Percentiles rank a stretch among this genome's conserved stretches.
These are phyloP conservation scores for Tretioscincus oriximinensis DNA, from an alignment of 2,113 vertebrate genomes.

Conservation along the genomic window DNA sequence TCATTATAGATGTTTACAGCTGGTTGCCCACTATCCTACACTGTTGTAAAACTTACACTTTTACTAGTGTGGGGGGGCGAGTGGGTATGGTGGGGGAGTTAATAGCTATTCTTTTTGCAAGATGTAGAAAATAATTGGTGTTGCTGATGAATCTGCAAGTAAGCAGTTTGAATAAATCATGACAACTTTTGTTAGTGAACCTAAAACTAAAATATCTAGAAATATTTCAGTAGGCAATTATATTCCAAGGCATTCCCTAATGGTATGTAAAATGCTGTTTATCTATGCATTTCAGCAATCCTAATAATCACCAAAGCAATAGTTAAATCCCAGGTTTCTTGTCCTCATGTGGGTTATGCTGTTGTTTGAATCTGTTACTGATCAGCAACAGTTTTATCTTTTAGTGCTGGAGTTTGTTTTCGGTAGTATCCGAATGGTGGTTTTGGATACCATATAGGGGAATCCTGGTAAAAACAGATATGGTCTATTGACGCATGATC, in stretches of 20 bases:
- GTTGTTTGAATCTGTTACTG: constrained; percentile 1
- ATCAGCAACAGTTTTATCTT: not conserved
- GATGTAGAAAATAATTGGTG: not conserved
- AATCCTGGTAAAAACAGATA: not conserved
- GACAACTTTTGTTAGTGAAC: constrained; percentile 20
- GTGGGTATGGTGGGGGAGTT: no score
- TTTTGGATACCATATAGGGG: not conserved
- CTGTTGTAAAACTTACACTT: not conserved
- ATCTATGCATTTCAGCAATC: not conserved
- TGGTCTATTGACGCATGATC: not conserved
- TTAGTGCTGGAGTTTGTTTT: not conserved
- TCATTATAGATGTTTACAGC: constrained; percentile 17
- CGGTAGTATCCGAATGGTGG: not conserved
- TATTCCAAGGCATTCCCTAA: not conserved
- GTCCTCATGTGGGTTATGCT: not conserved
- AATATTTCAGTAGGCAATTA: not conserved
- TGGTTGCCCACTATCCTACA: not conserved
- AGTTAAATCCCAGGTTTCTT: constrained; percentile 4
- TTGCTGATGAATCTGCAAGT: not conserved
- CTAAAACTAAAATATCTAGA: constrained; percentile 6
- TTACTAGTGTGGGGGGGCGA: not conserved
- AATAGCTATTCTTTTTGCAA: not conserved
- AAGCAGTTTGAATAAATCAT: not conserved
- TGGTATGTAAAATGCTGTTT: constrained; percentile 3
- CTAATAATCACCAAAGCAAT: constrained; percentile 16